Conservation (phyloP, 2,888 invertebrate species). For the Drosophila sordidula region DNA sequence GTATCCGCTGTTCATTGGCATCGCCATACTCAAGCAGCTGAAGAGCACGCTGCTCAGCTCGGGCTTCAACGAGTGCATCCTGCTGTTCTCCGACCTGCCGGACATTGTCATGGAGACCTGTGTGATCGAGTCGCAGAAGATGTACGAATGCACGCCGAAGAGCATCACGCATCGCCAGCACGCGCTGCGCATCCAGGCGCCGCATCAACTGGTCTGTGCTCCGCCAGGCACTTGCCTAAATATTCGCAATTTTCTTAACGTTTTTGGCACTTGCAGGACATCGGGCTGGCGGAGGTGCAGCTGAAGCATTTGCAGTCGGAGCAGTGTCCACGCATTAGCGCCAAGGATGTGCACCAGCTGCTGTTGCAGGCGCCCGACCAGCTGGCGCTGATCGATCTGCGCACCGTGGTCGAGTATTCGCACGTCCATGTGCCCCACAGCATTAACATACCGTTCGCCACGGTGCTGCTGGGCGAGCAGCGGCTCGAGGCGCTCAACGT, state of each 20-base stretch:
- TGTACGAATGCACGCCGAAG: slow-evolving; percentile 92
- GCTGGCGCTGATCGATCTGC: slow-evolving; percentile 89
- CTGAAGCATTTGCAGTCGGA: slow-evolving; percentile 90
- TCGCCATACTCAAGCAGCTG: slow-evolving; percentile 95
- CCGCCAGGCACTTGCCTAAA: background rate
- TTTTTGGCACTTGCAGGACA: slow-evolving; percentile 86
- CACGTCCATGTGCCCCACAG: slow-evolving; percentile 92
- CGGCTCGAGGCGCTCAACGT: slow-evolving; percentile 90
- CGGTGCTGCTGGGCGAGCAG: slow-evolving; percentile 89
- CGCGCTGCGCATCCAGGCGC: slow-evolving; percentile 86
- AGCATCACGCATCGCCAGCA: slow-evolving; percentile 95
- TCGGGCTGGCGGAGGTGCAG: slow-evolving; percentile 87
- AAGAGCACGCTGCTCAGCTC: slow-evolving; percentile 93
- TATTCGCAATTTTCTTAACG: background rate
- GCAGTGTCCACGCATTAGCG: slow-evolving; percentile 93
- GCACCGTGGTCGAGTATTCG: slow-evolving; percentile 87
- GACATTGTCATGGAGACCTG: slow-evolving; percentile 98
- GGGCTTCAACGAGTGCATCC: slow-evolving; percentile 99
- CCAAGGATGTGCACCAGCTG: slow-evolving; percentile 92
- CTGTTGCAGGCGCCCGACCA: slow-evolving; percentile 87
- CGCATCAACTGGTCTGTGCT: slow-evolving; percentile 80
- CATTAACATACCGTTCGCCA: slow-evolving; percentile 94
- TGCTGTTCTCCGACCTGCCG: slow-evolving; percentile 99
- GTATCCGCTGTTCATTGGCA: slow-evolving; percentile 97
- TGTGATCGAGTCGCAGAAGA: slow-evolving; percentile 93